Percentiles rank a stretch among this genome's conserved stretches.
Evolutionary conservation across 2,797 vertebrate species (phyloP).

Genomic region (Protosalanx chinensis): DNA sequence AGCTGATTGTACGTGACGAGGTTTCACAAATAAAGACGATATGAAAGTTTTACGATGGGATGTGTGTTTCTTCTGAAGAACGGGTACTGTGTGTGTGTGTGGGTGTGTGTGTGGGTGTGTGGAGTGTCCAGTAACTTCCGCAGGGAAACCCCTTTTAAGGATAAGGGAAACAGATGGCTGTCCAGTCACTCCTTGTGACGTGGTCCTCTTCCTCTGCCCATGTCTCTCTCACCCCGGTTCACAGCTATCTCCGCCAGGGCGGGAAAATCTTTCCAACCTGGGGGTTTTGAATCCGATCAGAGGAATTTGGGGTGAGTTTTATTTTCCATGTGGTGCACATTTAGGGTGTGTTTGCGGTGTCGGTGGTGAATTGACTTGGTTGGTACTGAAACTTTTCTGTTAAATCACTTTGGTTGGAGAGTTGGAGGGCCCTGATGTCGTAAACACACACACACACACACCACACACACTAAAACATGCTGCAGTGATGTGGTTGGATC

Average conservation of each 20-base stretch:
- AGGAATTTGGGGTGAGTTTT: background rate
- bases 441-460: too few species aligned
- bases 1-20: slow-evolving; percentile 35
- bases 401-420: too few species aligned
- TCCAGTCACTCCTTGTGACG: background rate
- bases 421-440: too few species aligned
- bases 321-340: background rate
- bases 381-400: background rate
- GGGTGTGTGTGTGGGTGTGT: too few species aligned
- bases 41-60: background rate
- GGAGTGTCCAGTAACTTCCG: too few species aligned
- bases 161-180: background rate
- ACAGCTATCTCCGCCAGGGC: background rate
- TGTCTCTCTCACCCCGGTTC: slow-evolving; percentile 6
- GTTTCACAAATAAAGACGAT: slow-evolving; percentile 62
- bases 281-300: background rate
- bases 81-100: background rate
- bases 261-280: background rate
- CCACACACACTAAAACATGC: too few species aligned
- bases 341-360: background rate
- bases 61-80: background rate
- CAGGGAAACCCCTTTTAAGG: background rate
- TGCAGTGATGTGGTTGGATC: too few species aligned
- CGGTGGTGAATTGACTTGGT: background rate
- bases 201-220: background rate